Evolutionary conservation across 2,888 invertebrate species (phyloP).

Genomic region (Keiferia lycopersicella): DNA sequence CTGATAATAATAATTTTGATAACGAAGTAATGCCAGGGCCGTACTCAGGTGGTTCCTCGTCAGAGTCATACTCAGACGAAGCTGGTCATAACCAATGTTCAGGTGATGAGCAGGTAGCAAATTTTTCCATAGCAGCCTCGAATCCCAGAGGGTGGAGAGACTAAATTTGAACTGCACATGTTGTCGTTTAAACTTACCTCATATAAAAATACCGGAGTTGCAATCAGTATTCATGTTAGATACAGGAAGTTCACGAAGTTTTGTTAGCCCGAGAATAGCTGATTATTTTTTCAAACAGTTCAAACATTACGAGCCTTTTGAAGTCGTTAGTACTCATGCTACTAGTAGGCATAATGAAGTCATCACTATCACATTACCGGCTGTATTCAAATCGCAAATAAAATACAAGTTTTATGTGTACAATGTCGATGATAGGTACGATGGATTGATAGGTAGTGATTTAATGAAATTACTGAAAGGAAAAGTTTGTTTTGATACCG

Average conservation of each 20-base stretch:
- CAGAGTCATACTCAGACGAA: too few species aligned
- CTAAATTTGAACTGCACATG: constrained; percentile 26
- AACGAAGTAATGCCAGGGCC: too few species aligned
- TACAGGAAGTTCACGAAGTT: constrained; percentile 34
- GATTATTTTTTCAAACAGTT: constrained; percentile 26
- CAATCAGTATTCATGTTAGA: constrained; percentile 31
- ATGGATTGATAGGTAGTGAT: constrained; percentile 22
- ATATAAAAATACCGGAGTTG: constrained; percentile 32
- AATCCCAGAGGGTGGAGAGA: background rate
- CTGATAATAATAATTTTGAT: constrained; percentile 18
- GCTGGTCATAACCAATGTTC: background rate
- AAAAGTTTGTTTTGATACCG: constrained; percentile 3
- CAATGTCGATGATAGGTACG: constrained; percentile 27
- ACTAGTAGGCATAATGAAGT: too few species aligned
- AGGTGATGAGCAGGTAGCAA: background rate
- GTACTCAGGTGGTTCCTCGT: too few species aligned
- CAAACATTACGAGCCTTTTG: constrained; percentile 30
- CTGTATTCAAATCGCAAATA: too few species aligned
- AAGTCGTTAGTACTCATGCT: constrained; percentile 27
- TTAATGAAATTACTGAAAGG: constrained; percentile 29
- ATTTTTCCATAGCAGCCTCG: constrained; percentile 14
- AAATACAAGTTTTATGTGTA: constrained; percentile 32
- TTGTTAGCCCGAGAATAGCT: constrained; percentile 29
- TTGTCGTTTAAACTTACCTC: constrained; percentile 25
- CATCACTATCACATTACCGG: constrained; percentile 7